These are phyloP conservation scores for Ylistrum balloti DNA, from an alignment of 1,140 invertebrate genomes.

Conservation along the genomic window DNA sequence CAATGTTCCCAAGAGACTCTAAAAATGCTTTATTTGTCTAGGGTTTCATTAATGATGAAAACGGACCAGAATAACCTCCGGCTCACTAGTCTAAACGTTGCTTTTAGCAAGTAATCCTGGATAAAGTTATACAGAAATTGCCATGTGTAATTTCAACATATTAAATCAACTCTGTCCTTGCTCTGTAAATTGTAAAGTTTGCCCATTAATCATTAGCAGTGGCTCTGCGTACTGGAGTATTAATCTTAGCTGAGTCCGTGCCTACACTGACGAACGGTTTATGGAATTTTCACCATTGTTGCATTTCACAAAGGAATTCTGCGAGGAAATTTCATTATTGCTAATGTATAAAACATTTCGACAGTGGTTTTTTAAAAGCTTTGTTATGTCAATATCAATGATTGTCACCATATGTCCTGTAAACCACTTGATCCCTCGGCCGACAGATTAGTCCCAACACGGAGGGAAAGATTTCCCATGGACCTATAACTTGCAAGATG, in stretches of 20 bases:
- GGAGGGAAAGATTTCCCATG: too few relatives aligned
- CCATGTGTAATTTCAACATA: slow-evolving; percentile 20
- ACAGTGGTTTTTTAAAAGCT: too few relatives aligned
- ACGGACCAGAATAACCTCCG: background rate
- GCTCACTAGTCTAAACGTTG: background rate
- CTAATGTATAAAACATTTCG: too few relatives aligned
- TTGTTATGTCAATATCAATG: too few relatives aligned
- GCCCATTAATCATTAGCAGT: background rate
- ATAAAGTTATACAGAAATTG: background rate
- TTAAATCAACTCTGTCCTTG: background rate
- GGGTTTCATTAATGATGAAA: slow-evolving; percentile 17
- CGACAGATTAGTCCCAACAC: too few relatives aligned
- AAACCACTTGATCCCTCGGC: too few relatives aligned
- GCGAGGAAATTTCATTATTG: too few relatives aligned
- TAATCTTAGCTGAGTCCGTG: background rate
- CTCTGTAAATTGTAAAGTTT: background rate
- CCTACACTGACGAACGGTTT: background rate
- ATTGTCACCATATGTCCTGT: too few relatives aligned
- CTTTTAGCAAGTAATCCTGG: background rate
- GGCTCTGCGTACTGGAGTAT: background rate
- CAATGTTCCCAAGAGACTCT: background rate
- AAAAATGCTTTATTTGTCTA: background rate
- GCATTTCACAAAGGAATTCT: background rate
- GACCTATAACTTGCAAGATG: too few relatives aligned
- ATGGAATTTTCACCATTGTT: background rate